A percentile compares a stretch with the other conserved stretches of the same genome.
phyloP scores from a whole-genome alignment of 2,113 vertebrate genomes.

The Lycocorax pyrrhopterus region DNA sequence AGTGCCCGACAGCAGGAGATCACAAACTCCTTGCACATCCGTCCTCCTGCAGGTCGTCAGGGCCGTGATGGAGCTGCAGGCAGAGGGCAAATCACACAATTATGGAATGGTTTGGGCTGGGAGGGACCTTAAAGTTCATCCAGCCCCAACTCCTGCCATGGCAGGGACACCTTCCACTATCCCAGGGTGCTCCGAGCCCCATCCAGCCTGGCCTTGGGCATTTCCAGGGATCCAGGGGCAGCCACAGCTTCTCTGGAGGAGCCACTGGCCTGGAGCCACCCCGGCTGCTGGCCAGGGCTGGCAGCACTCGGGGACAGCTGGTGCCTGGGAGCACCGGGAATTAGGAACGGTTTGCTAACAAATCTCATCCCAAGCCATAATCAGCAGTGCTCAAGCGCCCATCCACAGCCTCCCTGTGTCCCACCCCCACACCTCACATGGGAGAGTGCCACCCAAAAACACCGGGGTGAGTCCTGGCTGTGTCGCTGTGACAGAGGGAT shows the following conservation, averaged over 20 bases:
- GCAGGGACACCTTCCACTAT: rapidly evolving
- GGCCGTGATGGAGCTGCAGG: neutral
- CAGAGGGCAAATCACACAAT: neutral
- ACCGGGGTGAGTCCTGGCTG: rapidly evolving
- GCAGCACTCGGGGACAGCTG: neutral
- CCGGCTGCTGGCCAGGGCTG: neutral
- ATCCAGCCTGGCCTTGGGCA: neutral
- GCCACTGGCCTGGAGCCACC: rapidly evolving
- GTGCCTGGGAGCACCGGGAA: neutral
- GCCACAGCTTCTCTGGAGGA: neutral
- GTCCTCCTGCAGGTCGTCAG: neutral
- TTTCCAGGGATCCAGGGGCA: neutral
- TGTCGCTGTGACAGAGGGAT: neutral
- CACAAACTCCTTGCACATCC: neutral
- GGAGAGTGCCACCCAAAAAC: rapidly evolving
- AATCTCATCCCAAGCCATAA: neutral
- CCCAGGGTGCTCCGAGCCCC: neutral
- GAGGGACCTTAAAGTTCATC: neutral
- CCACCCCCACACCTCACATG: neutral
- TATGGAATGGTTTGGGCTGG: neutral
- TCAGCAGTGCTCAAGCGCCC: neutral
- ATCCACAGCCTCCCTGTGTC: neutral
- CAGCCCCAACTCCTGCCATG: neutral
- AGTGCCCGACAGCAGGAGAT: neutral
- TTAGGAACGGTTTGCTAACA: constrained; percentile 14